Evolutionary conservation across 2,888 invertebrate species (phyloP).

Genomic region (Drosophila trichaetosa): DNA sequence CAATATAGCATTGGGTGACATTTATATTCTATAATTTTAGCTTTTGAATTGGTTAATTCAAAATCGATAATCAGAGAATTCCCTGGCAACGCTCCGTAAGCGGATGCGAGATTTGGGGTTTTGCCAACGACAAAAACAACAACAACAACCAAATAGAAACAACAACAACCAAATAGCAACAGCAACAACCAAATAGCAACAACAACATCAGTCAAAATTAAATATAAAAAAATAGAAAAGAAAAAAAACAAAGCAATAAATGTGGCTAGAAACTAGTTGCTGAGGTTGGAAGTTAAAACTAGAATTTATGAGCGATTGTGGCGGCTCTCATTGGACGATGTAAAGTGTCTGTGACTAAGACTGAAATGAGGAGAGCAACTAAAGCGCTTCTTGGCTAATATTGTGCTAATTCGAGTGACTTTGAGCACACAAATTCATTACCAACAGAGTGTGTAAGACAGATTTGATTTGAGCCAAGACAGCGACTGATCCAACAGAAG

Average conservation of each 20-base stretch:
- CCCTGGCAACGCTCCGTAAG: constrained; percentile 53
- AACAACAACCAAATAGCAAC: constrained; percentile 4
- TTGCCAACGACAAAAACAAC: constrained; percentile 38
- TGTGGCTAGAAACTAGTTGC: constrained; percentile 49
- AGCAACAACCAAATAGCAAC: constrained; percentile 2
- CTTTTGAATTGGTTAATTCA: not conserved
- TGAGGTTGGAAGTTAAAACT: constrained; percentile 57
- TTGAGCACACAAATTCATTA: constrained; percentile 27
- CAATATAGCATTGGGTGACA: not conserved
- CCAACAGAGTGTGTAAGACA: constrained; percentile 22
- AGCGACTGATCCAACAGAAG: constrained; percentile 17
- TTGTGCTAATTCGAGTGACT: constrained; percentile 52
- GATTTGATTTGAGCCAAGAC: constrained; percentile 39
- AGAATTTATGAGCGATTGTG: constrained; percentile 59
- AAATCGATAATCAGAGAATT: constrained; percentile 12
- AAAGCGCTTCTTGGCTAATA: constrained; percentile 37
- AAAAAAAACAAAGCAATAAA: constrained; percentile 34
- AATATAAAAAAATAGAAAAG: constrained; percentile 6
- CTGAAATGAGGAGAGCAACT: constrained; percentile 31
- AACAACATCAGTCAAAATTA: not conserved
- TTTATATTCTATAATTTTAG: not conserved
- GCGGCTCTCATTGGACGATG: constrained; percentile 41
- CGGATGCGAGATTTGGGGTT: constrained; percentile 67
- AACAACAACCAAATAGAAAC: no score
- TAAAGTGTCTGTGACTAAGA: constrained; percentile 51